Evolutionary conservation across 2,113 vertebrate genomes (phyloP), one percentile per base, ranked within the genome.

Genomic region (Balaeniceps rex): DNA sequence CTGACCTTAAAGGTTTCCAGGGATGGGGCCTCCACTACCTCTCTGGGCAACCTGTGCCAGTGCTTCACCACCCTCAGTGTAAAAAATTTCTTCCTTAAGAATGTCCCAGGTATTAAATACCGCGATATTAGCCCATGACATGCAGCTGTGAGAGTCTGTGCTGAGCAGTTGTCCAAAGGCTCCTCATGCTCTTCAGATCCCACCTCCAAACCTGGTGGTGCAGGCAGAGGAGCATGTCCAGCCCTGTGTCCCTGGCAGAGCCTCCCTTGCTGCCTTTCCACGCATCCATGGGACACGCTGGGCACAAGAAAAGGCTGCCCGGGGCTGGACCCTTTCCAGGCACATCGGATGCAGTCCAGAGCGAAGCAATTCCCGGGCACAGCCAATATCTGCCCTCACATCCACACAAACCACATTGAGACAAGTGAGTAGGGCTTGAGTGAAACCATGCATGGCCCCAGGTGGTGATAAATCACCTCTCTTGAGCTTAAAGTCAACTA

Each of bases 321-420:
- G 2, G 60, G 47, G 33, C 47, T 52, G 66, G 60, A 63, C 8
- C 19, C 3, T 3, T 54, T 63, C 72, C 84, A 52, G 31, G 55
- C 4, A 2, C 70, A 19, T 24, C 0, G 0, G 52, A 54, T 70
- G 49, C 4, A 25, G 31, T 33, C 51, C 64, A n/a, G 26, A 93
- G 64, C 5, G 2, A 66, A 66, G 36, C 5, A 36, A 31, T 31
- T 61, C 60, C 26, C 2, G 0, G 46, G 26, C n/a, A 70, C 33
- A 38, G 46, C 26, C 69, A 51, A 6, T 23, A 42, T n/a, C 82
- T 90, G 78, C 78, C 40, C 79, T 90, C 10, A 0, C 24, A 38
- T 24, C 29, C 70, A 42, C 33, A 46, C 36, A 70, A 63, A 34
- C 60, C 46, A 4, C 6, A 11, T 2, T 63, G 55, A 29, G 65